phyloP scores from a whole-genome alignment of 2,888 invertebrate species.

The Phania funesta region DNA sequence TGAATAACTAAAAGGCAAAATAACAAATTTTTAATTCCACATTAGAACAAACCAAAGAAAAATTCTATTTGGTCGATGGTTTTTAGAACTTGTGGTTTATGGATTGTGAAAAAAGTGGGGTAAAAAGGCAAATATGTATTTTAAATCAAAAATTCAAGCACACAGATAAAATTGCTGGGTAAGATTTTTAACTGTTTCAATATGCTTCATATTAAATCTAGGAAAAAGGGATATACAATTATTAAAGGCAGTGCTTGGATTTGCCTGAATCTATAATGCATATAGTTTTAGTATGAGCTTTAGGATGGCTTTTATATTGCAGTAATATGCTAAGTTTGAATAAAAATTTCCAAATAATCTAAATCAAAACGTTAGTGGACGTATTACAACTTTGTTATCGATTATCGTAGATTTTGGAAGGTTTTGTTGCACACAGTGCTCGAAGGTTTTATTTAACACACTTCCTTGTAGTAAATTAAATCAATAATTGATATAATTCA shows the following conservation, averaged over 20 bases:
- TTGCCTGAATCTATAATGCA: conserved; percentile 27
- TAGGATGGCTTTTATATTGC: no score
- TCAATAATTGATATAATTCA: no score
- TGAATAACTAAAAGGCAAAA: conserved; percentile 1
- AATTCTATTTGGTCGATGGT: conserved; percentile 40
- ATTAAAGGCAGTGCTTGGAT: background rate
- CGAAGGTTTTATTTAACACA: no score
- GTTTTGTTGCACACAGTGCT: no score
- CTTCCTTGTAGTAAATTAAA: no score
- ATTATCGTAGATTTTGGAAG: no score
- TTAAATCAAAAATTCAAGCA: conserved; percentile 7
- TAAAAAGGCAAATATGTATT: conserved; percentile 22
- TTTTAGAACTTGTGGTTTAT: conserved; percentile 61
- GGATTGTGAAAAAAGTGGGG: conserved; percentile 46
- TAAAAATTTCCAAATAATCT: no score
- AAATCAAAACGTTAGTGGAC: no score
- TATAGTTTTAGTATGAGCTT: background rate
- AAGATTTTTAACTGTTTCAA: conserved; percentile 57
- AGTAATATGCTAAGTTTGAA: no score
- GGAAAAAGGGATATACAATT: background rate
- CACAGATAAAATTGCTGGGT: background rate
- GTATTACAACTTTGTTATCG: no score
- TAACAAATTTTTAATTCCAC: conserved; percentile 16
- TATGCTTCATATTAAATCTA: conserved; percentile 11
- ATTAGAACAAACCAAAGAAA: conserved; percentile 13